phyloP scores from a whole-genome alignment of 1,140 invertebrate genomes.

The Ephestia elutella region DNA sequence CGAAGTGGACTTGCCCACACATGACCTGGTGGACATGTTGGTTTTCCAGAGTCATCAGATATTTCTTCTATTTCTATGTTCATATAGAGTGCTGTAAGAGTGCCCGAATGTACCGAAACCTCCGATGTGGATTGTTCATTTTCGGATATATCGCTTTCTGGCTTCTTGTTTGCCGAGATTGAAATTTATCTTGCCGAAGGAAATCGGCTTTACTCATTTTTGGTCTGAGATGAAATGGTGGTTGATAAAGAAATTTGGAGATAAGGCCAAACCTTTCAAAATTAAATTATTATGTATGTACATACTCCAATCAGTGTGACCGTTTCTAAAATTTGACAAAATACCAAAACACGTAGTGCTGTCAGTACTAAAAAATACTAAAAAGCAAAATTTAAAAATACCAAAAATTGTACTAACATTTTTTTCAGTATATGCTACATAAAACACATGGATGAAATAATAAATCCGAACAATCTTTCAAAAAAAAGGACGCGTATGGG shows the following conservation, averaged over 20 bases:
- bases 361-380: too few relatives aligned
- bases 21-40: constrained; percentile 81
- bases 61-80: constrained; percentile 78
- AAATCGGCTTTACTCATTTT: constrained; percentile 68
- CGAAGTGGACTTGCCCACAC: constrained; percentile 85
- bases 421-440: too few relatives aligned
- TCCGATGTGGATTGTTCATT: constrained; percentile 34
- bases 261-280: too few relatives aligned
- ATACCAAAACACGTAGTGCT: too few relatives aligned
- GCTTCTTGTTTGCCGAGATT: constrained; percentile 38
- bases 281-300: too few relatives aligned
- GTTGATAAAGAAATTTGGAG: background rate
- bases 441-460: too few relatives aligned
- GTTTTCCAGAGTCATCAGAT: constrained; percentile 80
- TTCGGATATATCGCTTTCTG: constrained; percentile 24
- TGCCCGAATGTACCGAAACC: constrained; percentile 79
- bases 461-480: too few relatives aligned
- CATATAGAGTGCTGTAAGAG: constrained; percentile 67
- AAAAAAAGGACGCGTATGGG: too few relatives aligned
- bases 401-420: background rate
- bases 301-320: too few relatives aligned
- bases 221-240: background rate
- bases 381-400: too few relatives aligned
- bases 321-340: too few relatives aligned
- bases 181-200: constrained; percentile 69